phyloP scores from a whole-genome alignment of 1,140 invertebrate genomes.

The Drosophila pandora region DNA sequence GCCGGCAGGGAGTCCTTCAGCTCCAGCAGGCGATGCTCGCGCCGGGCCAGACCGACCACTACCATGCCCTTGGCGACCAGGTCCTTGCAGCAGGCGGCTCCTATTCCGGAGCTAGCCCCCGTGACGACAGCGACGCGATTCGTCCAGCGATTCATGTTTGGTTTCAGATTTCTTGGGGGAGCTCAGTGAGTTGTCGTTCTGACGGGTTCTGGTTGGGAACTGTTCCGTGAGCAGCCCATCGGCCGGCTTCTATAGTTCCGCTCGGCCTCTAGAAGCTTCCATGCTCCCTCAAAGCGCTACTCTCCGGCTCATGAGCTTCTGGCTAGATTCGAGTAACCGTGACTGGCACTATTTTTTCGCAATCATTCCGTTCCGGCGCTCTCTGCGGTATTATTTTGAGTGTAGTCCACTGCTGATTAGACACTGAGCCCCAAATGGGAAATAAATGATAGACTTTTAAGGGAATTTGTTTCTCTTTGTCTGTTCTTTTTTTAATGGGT shows the following conservation, averaged over 20 bases:
- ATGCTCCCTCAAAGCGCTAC: too few relatives aligned
- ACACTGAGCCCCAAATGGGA: too few relatives aligned
- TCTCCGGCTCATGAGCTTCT: too few relatives aligned
- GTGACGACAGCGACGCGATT: conserved; percentile 77
- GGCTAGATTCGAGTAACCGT: too few relatives aligned
- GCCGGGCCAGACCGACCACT: conserved; percentile 89
- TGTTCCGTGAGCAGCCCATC: not conserved
- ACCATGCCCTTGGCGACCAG: conserved; percentile 85
- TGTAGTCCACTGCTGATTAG: too few relatives aligned
- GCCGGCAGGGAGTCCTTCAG: conserved; percentile 58
- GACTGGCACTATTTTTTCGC: too few relatives aligned
- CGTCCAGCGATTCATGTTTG: conserved; percentile 70
- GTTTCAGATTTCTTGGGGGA: not conserved
- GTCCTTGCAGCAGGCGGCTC: conserved; percentile 82
- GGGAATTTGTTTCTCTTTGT: too few relatives aligned
- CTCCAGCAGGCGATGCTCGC: conserved; percentile 85
- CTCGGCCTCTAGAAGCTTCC: too few relatives aligned
- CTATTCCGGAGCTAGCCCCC: conserved; percentile 86
- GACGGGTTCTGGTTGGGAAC: conserved; percentile 2
- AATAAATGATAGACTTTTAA: too few relatives aligned
- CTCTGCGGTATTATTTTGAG: too few relatives aligned
- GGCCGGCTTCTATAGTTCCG: not conserved
- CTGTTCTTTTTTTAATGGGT: not conserved
- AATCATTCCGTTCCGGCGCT: too few relatives aligned
- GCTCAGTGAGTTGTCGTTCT: not conserved